Evolutionary conservation across 1,140 invertebrate species (phyloP).

Genomic region (Ceratosolen solmsi): DNA sequence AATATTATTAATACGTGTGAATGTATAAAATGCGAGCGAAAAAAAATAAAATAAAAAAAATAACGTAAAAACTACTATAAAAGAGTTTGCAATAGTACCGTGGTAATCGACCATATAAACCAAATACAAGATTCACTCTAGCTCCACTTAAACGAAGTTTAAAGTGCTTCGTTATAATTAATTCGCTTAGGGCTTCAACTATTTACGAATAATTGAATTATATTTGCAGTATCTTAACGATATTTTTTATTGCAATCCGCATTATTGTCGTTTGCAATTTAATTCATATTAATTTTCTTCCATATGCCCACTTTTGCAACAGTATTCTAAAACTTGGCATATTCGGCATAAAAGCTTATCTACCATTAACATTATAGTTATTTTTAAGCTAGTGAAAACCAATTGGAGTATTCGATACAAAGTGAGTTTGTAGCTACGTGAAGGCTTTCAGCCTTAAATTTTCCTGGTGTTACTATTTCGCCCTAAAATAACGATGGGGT

Average conservation of each 20-base stretch:
- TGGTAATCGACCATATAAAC: too few relatives aligned
- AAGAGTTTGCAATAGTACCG: too few relatives aligned
- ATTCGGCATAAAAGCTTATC: background rate
- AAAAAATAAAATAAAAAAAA: too few relatives aligned
- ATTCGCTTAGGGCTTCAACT: background rate
- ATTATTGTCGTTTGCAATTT: background rate
- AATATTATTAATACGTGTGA: too few relatives aligned
- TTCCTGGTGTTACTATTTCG: background rate
- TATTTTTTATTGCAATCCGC: background rate
- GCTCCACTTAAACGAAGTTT: too few relatives aligned
- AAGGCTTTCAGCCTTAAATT: background rate
- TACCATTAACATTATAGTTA: background rate
- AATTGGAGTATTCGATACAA: slow-evolving; percentile 24
- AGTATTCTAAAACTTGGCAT: background rate
- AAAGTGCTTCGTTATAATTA: too few relatives aligned
- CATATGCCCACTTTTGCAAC: background rate
- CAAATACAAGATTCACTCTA: too few relatives aligned
- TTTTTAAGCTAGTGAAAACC: slow-evolving; percentile 25
- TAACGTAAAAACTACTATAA: too few relatives aligned
- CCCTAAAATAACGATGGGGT: background rate
- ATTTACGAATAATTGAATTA: background rate
- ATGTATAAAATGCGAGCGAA: too few relatives aligned
- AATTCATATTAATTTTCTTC: too few relatives aligned
- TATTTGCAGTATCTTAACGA: background rate
- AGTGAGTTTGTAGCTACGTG: slow-evolving; percentile 5